Evolutionary conservation across 1,140 invertebrate genomes (phyloP), one percentile per base, ranked within the genome.

Genomic region (Drosophila kanapiae): DNA sequence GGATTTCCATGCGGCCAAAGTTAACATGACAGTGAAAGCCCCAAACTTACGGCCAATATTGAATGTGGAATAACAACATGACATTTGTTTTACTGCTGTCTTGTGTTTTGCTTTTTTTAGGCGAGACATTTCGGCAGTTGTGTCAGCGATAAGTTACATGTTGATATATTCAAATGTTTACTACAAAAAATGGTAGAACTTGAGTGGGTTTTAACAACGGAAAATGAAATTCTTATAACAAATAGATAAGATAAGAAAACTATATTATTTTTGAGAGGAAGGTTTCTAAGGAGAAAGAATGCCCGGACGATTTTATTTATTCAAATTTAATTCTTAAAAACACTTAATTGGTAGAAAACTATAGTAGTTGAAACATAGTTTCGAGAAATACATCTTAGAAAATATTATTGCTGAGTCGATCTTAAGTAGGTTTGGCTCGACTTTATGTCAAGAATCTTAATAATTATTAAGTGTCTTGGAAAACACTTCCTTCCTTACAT

Each of bases 11-110:
- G 70, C 53, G 67, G 63, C 65, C 13, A 56, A 76, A 65, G 53
- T 48, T 64, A 75, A 76, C 74, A 76, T 75, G 74, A 76, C 74
- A 76, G 54, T 65, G 61, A 64, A 65, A 75, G 71, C 71, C 74
- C 60, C 60, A 75, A 75, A 75, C 72, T 75, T 76, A 43, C 6
- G 70, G 71, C 71, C 49, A 75, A 76, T 70, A 70, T 70, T 70
- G 67, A 68, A 68, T 56, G 33, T 13, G 33, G 67, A 68, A 68
- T 56, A 70, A 68, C 33, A 70, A 70, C 67, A 70, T 68, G 67
- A 68, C 67, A 70, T 70, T 70, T 70, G 67, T 68, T 70, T 70
- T 68, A 70, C 63, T 68, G 48, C 63, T 70, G 67, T 70, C 67
- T 35, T 38, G 40, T 70, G 31, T 33, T 18, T n/a, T n/a, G n/a